phyloP scores from a whole-genome alignment of 2,888 invertebrate species.

The Trichogramma dendrolimi region DNA sequence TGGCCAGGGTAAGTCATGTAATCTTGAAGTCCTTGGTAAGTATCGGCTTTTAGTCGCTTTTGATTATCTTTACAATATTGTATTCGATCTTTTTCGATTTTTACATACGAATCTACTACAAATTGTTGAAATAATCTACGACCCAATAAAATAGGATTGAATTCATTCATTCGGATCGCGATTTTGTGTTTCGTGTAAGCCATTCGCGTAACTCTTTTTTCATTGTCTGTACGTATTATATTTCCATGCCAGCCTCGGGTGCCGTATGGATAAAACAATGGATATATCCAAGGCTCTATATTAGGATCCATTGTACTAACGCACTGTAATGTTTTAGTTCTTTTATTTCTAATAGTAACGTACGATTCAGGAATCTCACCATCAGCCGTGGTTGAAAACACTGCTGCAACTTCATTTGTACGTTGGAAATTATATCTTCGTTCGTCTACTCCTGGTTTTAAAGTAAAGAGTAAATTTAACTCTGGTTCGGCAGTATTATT shows the following conservation, averaged over 20 bases:
- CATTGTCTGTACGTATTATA: slow-evolving; percentile 14
- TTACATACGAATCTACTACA: slow-evolving; percentile 23
- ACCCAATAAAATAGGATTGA: slow-evolving; percentile 15
- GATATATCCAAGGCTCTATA: slow-evolving; percentile 32
- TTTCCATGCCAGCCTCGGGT: slow-evolving; percentile 26
- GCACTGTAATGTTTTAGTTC: slow-evolving; percentile 21
- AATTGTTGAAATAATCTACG: slow-evolving; percentile 27
- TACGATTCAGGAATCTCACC: slow-evolving; percentile 32
- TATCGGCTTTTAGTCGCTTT: slow-evolving; percentile 22
- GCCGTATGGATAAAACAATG: slow-evolving; percentile 31
- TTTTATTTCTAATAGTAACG: slow-evolving; percentile 24
- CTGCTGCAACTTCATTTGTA: slow-evolving; percentile 30
- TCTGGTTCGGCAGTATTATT: neutral
- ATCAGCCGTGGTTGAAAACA: slow-evolving; percentile 30
- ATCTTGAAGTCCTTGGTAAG: slow-evolving; percentile 39
- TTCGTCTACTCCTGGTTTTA: slow-evolving; percentile 3
- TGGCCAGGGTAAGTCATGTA: slow-evolving; percentile 41
- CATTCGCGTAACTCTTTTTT: neutral
- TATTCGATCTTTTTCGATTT: slow-evolving; percentile 5
- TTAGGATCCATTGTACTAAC: slow-evolving; percentile 32
- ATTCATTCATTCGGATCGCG: slow-evolving; percentile 1
- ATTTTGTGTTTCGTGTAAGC: slow-evolving; percentile 10
- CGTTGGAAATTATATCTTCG: slow-evolving; percentile 30
- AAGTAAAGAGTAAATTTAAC: slow-evolving; percentile 2
- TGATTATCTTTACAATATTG: slow-evolving; percentile 14